A percentile compares a stretch with the other conserved stretches of the same genome.
These are phyloP conservation scores for Hymenopus coronatus DNA, from an alignment of 2,888 invertebrate species.

Conservation along the genomic window DNA sequence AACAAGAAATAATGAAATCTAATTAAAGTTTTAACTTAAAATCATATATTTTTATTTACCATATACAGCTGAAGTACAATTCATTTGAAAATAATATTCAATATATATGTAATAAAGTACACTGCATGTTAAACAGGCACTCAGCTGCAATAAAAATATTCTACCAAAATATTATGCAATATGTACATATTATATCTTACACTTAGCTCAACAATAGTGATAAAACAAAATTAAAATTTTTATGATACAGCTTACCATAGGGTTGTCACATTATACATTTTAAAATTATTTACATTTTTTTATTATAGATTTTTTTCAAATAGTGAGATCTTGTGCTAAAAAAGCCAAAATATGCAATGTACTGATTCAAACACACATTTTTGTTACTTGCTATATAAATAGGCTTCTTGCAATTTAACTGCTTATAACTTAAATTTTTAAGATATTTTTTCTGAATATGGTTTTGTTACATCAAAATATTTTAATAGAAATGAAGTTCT, in stretches of 20 bases:
- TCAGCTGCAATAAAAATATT: conserved; percentile 13
- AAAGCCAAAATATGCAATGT: background rate
- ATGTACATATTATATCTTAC: background rate
- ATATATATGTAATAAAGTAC: background rate
- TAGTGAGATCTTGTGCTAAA: background rate
- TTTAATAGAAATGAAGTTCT: background rate
- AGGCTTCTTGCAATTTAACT: background rate
- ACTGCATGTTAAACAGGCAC: background rate
- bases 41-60: background rate
- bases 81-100: background rate
- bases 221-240: background rate
- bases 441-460: background rate
- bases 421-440: background rate
- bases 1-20: background rate
- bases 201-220: background rate
- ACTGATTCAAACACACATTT: background rate
- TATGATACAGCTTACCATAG: no score
- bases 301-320: no score
- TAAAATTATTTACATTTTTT: no score
- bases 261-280: no score
- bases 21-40: background rate
- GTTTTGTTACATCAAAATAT: background rate
- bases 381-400: background rate
- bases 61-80: background rate
- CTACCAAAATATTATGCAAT: conserved; percentile 5